Evolutionary conservation across 2,888 invertebrate species (phyloP), one percentile per base, ranked within the genome.

Genomic region (Ametastegia equiseti): DNA sequence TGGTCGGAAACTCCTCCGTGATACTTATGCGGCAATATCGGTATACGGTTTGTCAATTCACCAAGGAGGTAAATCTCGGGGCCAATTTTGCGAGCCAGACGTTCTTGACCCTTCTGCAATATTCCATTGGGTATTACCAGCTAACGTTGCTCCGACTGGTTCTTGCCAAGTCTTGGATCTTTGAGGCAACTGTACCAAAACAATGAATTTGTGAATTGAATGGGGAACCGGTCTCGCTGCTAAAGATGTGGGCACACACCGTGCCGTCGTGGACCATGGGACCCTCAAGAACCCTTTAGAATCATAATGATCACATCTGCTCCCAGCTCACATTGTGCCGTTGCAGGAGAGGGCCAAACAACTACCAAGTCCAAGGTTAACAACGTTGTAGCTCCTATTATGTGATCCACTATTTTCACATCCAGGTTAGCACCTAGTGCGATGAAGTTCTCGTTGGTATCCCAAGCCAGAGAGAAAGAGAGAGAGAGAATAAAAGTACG

Each of bases 241-340:
- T 60, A 60, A 60, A 27, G 71, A 15, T 71, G 47, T 47, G 19
- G 67, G 71, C 33, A 54, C 45, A 45, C 19, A 57, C 50, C 1
- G 39, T 47, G 23, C 27, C 69, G n/a, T n/a, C 42, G 13, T 33
- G 60, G 42, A 60, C 57, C 77, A 57, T 47, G 77, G 30, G 60
- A 78, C 77, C 77, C 77, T 78, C 42, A 39, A 33, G 77, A 60
- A 57, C 77, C 77, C 42, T 78, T 78, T 39, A 42, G 60, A 78
- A 78, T 78, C 77, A 42, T 60, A 60, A 78, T 60, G 77, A 78
- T 47, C 77, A 60, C 57, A 78, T 78, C 77, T 78, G 77, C 77
- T 78, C 60, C 6, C 30, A 36, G 77, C 77, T n/a, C n/a, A 33
- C 47, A 78, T 78, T 78, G 77, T 78, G 39, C 57, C 57, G 19